Conservation (phyloP, 92 coral and sea anemone genomes). For the Bergia sp. region DNA sequence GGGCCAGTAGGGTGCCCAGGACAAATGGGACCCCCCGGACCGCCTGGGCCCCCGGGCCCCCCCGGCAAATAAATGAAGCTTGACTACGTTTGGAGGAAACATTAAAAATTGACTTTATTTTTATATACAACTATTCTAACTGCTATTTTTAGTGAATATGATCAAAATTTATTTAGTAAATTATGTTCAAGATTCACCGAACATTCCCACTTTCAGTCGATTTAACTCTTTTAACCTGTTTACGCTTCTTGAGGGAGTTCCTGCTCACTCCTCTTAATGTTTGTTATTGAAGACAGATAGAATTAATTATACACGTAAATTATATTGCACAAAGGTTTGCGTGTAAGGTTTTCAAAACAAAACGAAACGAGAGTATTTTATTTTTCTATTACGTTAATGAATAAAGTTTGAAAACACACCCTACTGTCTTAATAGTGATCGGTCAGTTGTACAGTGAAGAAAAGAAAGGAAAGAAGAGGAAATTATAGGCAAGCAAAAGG, state of each 20-base stretch:
- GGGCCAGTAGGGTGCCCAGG: slow-evolving; percentile 40
- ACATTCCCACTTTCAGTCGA: too few relatives aligned
- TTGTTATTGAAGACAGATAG: neutral
- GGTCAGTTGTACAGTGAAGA: neutral
- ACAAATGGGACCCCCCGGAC: slow-evolving; percentile 22
- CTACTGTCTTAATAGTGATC: neutral
- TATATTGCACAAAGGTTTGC: neutral
- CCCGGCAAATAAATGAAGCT: slow-evolving; percentile 20
- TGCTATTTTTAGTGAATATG: neutral
- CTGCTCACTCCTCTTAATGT: neutral
- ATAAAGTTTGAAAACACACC: neutral
- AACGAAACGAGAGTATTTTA: too few relatives aligned
- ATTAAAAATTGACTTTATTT: neutral
- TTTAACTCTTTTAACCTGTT: neutral
- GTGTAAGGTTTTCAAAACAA: neutral
- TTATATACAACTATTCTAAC: neutral
- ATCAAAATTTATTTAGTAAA: too few relatives aligned
- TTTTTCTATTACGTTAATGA: neutral
- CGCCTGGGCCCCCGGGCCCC: slow-evolving; percentile 38
- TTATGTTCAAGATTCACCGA: too few relatives aligned
- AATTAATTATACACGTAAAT: too few relatives aligned
- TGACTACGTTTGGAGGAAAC: neutral
- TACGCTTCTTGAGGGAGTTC: neutral
- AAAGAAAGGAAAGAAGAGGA: neutral
- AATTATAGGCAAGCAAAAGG: neutral